Evolutionary conservation across 2,888 invertebrate species (phyloP), one percentile per base, ranked within the genome.

Genomic region (Epirrita christyi): DNA sequence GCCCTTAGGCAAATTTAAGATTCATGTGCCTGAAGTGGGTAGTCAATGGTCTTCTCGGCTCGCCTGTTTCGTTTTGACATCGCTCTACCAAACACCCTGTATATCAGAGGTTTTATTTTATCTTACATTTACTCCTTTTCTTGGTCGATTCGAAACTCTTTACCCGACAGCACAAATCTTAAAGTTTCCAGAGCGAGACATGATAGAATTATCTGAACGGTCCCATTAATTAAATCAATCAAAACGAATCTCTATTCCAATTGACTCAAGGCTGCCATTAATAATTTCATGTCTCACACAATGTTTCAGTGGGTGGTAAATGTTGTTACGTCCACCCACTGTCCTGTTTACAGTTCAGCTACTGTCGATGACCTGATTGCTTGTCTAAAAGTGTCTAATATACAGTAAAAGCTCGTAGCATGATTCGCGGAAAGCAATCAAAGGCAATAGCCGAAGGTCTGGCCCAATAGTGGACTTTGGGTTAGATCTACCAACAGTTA

Each of bases 221-320:
- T 37, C 34, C 44, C 21, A 21, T 21, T 21, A 15, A 48, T 57
- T 46, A n/a, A 49, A 59, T 38, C 45, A 46, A 54, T 54, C 41
- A 54, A 49, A 54, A 46, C 9, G 44, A 8, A 36, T 46, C 55
- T 58, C 46, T 50, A 54, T 14, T 40, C 13, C 11, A 55, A 43
- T 43, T 59, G 54, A 9, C 29, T 34, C 50, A 59, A 59, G 59
- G 59, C 28, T 38, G 36, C 2, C 11, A 37, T 59, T 43, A 40
- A 50, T 49, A 46, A 42, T 41, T 48, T 43, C n/a, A n/a, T 42
- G 53, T 45, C 38, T 44, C 29, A 27, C 15, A 9, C 48, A 46
- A 43, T 46, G 42, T 50, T 49, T 45, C 36, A 34, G 59, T 54
- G 50, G 54, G 59, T 42, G 50, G 9, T 45, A 21, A 2, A 21